phyloP scores from a whole-genome alignment of 2,113 vertebrate genomes.

The Corvus moneduloides region DNA sequence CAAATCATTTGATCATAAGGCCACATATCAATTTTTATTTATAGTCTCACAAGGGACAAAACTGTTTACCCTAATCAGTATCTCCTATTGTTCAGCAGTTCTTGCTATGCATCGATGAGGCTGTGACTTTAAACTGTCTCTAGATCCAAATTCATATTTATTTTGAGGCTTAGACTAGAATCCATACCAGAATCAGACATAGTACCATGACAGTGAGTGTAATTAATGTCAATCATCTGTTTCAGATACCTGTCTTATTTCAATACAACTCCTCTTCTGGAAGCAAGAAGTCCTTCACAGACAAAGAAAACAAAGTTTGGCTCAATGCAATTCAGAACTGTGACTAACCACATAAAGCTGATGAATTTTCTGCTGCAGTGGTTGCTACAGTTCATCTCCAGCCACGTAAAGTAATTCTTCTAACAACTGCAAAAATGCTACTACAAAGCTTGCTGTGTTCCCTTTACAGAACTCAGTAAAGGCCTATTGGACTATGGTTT shows the following conservation, averaged over 20 bases:
- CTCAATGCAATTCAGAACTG: neutral
- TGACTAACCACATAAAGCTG: neutral
- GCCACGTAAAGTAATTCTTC: neutral
- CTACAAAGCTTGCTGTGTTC: neutral
- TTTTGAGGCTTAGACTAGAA: neutral
- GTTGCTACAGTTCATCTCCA: neutral
- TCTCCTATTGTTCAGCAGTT: neutral
- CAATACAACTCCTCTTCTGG: neutral
- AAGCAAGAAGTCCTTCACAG: neutral
- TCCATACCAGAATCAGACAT: neutral
- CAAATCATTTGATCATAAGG: constrained; percentile 60
- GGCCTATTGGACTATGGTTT: neutral
- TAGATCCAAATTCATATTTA: neutral
- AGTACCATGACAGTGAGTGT: neutral
- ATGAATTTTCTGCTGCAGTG: neutral
- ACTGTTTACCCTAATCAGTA: constrained; percentile 1
- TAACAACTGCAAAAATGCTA: neutral
- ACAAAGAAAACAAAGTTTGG: neutral
- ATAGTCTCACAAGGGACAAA: constrained; percentile 27
- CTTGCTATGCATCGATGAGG: neutral
- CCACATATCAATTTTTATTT: constrained; percentile 53
- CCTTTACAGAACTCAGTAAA: neutral
- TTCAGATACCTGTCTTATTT: neutral
- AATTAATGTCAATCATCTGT: neutral
- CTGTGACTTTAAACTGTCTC: neutral